Base-by-base conservation (phyloP, 2,888 invertebrate species). In the Ctenicera cuprea region DNA sequence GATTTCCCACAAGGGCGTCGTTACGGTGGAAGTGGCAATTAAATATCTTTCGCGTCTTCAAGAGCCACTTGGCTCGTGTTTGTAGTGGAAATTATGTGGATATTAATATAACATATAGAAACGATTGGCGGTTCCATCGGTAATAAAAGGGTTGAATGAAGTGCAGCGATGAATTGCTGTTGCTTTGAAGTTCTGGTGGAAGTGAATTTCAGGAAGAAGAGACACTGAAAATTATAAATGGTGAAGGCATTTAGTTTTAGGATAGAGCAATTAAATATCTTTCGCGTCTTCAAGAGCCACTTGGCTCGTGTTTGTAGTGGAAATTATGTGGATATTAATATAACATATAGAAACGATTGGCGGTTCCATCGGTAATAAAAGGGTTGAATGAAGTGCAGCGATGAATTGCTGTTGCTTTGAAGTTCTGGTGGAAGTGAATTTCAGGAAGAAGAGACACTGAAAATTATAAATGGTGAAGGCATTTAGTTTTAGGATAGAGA, bases 261-360 rank as follows among this genome's bases (percentile, higher is more conserved):
- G n/a, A n/a, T n/a, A n/a, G n/a, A n/a, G 63, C 63, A 70, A 70
- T 70, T 70, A 70, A 69, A 69, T 61, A 62, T 50, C 62, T 69
- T 50, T 69, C 61, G 26, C 59, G 61, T 37, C 48, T 33, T 45
- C 33, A 54, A 67, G 57, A 50, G 61, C 45, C 61, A 16, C 61
- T 69, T 52, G 38, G n/a, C 52, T n/a, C 33, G 37, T 61, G 63
- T 63, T 59, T 63, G 43, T 30, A 26, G 48, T 45, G 45, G 18
- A 63, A 63, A 63, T 63, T 63, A 63, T 63, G 43, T 12, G 16
- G 48, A 22, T 63, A 41, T 59, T 59, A 59, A 59, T 59, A 59
- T 38, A 41, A 59, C 59, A 18, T 20, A 38, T 11, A 9, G 38
- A 9, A 18, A 8, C 16, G 1, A 59, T 54, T 26, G 59, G 18